A percentile compares a stretch with the other conserved stretches of the same genome.
These are phyloP conservation scores for Tryphoninae sp. DNA, from an alignment of 2,888 invertebrate species.

Conservation along the genomic window DNA sequence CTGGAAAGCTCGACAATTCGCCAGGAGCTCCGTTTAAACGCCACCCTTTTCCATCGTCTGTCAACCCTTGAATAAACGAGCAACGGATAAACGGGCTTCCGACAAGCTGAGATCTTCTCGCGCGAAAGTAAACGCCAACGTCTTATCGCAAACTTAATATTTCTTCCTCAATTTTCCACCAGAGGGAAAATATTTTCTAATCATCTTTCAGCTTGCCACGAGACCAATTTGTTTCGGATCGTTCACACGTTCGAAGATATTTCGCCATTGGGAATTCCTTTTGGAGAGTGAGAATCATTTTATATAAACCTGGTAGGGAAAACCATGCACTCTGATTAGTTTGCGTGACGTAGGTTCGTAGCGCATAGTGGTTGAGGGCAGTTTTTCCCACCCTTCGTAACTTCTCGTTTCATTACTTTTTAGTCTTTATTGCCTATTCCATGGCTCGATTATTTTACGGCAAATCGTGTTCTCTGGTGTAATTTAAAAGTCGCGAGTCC, in stretches of 20 bases:
- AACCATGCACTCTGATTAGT: no score
- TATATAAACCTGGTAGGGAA: no score
- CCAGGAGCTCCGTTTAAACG: background rate
- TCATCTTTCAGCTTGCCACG: no score
- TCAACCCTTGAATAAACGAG: slow-evolving; percentile 13
- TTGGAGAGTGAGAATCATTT: no score
- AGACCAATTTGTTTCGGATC: no score
- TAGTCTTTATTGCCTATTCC: slow-evolving; percentile 40
- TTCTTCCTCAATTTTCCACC: no score
- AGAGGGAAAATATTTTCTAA: no score
- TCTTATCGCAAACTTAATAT: background rate
- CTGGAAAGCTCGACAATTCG: background rate
- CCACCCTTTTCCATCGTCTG: background rate
- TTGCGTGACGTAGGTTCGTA: background rate
- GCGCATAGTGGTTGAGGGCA: background rate
- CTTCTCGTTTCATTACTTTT: slow-evolving; percentile 36
- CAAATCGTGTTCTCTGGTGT: slow-evolving; percentile 38
- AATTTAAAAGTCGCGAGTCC: slow-evolving; percentile 20
- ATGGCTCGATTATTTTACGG: slow-evolving; percentile 52
- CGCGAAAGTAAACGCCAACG: background rate
- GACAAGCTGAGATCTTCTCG: slow-evolving; percentile 4
- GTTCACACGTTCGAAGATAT: slow-evolving; percentile 2
- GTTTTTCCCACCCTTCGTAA: slow-evolving; percentile 21
- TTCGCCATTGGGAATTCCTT: slow-evolving; percentile 3
- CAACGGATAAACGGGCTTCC: slow-evolving; percentile 33